Evolutionary conservation across 1,140 invertebrate genomes (phyloP).

Genomic region (Nephotettix cincticeps): DNA sequence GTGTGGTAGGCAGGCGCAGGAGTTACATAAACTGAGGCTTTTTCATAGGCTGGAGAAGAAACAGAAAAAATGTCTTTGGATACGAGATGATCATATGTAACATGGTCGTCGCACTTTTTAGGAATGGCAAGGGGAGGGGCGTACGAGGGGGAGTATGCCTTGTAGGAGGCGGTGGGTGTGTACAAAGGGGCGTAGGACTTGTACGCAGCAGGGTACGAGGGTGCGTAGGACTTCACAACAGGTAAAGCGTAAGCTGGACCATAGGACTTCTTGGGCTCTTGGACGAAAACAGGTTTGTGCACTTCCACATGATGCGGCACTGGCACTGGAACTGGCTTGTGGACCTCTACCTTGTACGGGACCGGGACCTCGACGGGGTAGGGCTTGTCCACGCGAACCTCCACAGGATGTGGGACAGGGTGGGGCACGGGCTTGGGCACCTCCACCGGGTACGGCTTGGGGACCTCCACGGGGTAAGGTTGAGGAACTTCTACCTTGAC

Average conservation of each 20-base stretch:
- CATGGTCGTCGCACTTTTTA: no score
- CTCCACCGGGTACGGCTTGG: conserved; percentile 2
- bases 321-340: conserved; percentile 4
- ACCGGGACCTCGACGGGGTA: conserved; percentile 1
- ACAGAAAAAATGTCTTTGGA: no score
- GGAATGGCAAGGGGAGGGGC: background rate
- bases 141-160: background rate
- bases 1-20: no score
- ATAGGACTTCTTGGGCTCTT: background rate
- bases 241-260: background rate
- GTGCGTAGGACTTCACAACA: background rate
- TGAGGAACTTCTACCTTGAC: conserved; percentile 5
- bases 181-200: background rate
- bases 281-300: background rate
- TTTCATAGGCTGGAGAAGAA: no score
- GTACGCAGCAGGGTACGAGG: background rate
- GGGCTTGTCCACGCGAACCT: background rate
- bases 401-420: background rate
- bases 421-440: background rate
- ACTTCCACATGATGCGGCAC: conserved; percentile 1
- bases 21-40: no score
- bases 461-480: conserved; percentile 7
- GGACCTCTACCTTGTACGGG: conserved; percentile 1
- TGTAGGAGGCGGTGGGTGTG: background rate
- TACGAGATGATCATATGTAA: no score